Evolutionary conservation across 2,797 vertebrate species (phyloP), one percentile per base, ranked within the genome.

Genomic region (Paguma larvata): DNA sequence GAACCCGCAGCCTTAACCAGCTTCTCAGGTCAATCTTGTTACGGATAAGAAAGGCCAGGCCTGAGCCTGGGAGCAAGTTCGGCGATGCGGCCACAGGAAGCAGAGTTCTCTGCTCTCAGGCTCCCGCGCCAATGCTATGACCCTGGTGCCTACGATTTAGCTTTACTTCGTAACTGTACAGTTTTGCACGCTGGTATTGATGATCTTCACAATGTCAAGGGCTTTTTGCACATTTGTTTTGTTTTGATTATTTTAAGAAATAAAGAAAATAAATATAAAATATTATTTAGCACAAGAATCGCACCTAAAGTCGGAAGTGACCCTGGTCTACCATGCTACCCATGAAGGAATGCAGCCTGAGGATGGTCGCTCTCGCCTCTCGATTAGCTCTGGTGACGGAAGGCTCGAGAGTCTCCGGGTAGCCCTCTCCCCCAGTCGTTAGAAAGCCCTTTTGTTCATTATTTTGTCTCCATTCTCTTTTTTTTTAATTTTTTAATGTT

Each of bases 81-180:
- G 63, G 27, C 34, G 62, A n/a, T 0, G n/a, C 2, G 15, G 1
- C 30, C 48, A 5, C 1, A 7, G 11, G 7, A 5, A 53, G 14
- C 1, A 0, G 5, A 18, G 15, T 1, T 0, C 5, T 30, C 30
- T 25, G 38, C 38, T 15, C 75, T 32, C 5, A 15, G 30, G 5
- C 21, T 10, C 41, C 12, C 3, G 34, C 1, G 11, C 44, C 1
- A 2, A 25, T 6, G 12, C 56, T 53, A n/a, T 51, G n/a, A n/a
- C 5, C 59, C 30, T 32, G 15, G 8, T 3, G 73, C 84, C 25
- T 67, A 62, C 2, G 1, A 34, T 1, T 32, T 44, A 59, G 41
- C n/a, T 90, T 59, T 46, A 30, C 56, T 82, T 90, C 48, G 21
- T 34, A 59, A 79, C 34, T 2, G 21, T 41, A 41, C 38, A 53